Percentiles rank a stretch among this genome's conserved stretches.
These are phyloP conservation scores for Timema podura DNA, from an alignment of 2,888 invertebrate species.

Conservation along the genomic window DNA sequence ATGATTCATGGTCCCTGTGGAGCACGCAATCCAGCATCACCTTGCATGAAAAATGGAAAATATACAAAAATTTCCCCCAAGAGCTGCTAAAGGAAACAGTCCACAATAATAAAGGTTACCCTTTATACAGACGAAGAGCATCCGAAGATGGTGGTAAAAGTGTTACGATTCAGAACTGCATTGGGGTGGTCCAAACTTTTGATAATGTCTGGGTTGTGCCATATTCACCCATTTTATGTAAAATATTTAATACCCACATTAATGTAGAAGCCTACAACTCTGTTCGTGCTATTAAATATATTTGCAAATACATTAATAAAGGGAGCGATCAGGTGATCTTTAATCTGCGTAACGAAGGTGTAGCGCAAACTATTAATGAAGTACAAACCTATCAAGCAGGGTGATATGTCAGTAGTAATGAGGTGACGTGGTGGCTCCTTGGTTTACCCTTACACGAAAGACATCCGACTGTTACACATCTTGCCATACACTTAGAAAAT, in stretches of 20 bases:
- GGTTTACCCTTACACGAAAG: conserved; percentile 5
- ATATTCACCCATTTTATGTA: conserved; percentile 5
- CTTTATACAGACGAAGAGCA: no score
- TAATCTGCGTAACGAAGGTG: not conserved
- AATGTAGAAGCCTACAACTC: not conserved
- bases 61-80: no score
- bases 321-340: conserved; percentile 6
- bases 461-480: conserved; percentile 11
- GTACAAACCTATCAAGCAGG: conserved; percentile 11
- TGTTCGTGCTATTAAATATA: conserved; percentile 3
- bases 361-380: not conserved
- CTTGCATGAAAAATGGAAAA: no score
- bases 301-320: conserved; percentile 3
- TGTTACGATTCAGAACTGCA: no score
- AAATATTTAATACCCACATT: not conserved
- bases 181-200: not conserved
- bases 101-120: no score
- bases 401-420: conserved; percentile 1
- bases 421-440: conserved; percentile 2
- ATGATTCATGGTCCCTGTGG: no score
- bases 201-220: not conserved
- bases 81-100: no score
- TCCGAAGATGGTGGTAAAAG: no score
- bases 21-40: no score
- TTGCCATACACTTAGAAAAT: conserved; percentile 12